phyloP scores from a whole-genome alignment of 2,888 invertebrate species.

The Clepsis dumicolana region DNA sequence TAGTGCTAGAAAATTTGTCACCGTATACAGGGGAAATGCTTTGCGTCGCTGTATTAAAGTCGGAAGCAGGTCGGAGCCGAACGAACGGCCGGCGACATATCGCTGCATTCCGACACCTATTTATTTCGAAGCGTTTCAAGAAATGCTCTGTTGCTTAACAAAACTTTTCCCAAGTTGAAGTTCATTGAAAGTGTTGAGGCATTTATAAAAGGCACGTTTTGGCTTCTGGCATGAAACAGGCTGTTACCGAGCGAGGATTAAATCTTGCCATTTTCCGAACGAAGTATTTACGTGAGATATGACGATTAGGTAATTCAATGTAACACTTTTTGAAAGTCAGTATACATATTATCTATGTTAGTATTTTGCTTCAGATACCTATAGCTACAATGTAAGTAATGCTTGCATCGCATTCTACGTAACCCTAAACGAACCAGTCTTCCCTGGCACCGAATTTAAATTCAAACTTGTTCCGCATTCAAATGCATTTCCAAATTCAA shows the following conservation, averaged over 20 bases:
- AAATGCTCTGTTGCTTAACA: background rate
- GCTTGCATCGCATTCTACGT: background rate
- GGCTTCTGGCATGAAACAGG: background rate
- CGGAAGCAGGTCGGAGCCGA: background rate
- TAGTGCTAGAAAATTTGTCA: background rate
- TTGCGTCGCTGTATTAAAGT: background rate
- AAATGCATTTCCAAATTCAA: constrained; percentile 20
- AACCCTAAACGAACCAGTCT: background rate
- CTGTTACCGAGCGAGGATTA: background rate
- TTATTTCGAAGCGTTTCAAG: background rate
- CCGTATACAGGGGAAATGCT: background rate
- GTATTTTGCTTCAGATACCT: background rate
- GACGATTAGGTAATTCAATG: no score
- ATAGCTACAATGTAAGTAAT: background rate
- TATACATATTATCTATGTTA: no score
- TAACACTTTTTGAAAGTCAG: no score
- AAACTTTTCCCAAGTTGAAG: no score
- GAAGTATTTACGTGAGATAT: no score
- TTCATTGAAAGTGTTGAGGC: background rate
- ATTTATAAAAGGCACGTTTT: background rate
- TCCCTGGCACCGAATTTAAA: background rate
- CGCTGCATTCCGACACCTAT: background rate
- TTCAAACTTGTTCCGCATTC: constrained; percentile 20
- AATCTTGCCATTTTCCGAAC: no score
- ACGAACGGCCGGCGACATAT: background rate